phyloP scores from a whole-genome alignment of 2,113 vertebrate species.

The Mesoclemmys tuberculata region DNA sequence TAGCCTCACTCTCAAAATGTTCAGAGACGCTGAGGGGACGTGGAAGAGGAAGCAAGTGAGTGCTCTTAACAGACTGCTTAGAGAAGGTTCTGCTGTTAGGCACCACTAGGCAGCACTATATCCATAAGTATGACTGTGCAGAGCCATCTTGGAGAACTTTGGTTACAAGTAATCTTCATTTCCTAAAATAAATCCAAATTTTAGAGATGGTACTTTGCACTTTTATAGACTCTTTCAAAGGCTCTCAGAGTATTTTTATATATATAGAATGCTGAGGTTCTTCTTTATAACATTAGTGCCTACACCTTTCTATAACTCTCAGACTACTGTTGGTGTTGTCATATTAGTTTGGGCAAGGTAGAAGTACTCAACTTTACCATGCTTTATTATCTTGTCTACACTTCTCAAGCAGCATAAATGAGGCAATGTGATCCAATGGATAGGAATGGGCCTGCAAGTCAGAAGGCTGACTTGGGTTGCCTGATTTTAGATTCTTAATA shows the following conservation, averaged over 20 bases:
- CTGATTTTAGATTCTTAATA: no score
- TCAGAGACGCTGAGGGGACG: not conserved
- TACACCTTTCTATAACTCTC: no score
- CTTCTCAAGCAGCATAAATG: not conserved
- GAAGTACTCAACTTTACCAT: not conserved
- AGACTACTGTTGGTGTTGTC: not conserved
- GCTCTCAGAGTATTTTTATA: no score
- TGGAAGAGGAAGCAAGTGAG: not conserved
- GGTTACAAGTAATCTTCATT: no score
- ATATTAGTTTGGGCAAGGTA: not conserved
- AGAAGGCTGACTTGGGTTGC: not conserved
- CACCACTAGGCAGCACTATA: not conserved
- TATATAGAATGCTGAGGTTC: no score
- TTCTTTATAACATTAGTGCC: no score
- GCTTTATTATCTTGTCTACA: not conserved
- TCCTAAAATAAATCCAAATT: no score
- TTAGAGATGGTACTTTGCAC: no score
- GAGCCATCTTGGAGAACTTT: not conserved
- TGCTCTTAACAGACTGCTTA: not conserved
- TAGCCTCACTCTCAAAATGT: not conserved
- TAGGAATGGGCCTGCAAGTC: not conserved
- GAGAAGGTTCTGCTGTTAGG: not conserved
- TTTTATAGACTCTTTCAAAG: no score
- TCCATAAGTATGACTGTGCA: not conserved
- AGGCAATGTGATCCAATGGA: not conserved